phyloP scores from a whole-genome alignment of 2,888 invertebrate genomes.

The Eupeodes latifasciatus region DNA sequence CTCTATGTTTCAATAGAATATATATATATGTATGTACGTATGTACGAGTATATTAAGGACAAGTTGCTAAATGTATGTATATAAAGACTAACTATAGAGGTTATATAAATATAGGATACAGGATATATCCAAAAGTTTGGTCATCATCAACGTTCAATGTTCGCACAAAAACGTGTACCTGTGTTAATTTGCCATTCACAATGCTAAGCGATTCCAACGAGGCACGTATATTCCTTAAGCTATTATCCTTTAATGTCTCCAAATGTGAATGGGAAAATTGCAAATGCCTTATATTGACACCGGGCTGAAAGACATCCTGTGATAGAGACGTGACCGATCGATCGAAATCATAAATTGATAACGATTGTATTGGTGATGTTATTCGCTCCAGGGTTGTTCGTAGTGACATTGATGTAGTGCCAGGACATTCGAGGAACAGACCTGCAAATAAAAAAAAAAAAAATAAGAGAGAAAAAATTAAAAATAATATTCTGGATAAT shows the following conservation, averaged over 20 bases:
- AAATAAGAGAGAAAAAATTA: slow-evolving; percentile 10
- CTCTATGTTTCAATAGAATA: not conserved
- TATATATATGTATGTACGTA: not conserved
- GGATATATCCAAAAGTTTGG: not conserved
- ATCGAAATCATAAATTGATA: slow-evolving; percentile 95
- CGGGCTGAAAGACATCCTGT: slow-evolving; percentile 89
- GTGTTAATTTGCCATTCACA: slow-evolving; percentile 88
- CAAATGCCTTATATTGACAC: slow-evolving; percentile 88
- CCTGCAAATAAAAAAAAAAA: slow-evolving; percentile 85
- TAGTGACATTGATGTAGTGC: slow-evolving; percentile 90
- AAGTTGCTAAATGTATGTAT: no score
- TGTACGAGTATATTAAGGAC: not conserved
- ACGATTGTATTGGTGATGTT: slow-evolving; percentile 90
- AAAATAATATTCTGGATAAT: not conserved
- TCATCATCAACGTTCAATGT: slow-evolving; percentile 19
- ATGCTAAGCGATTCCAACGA: slow-evolving; percentile 92
- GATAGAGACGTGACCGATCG: slow-evolving; percentile 90
- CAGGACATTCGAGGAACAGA: slow-evolving; percentile 94
- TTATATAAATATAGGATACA: not conserved
- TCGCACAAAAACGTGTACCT: slow-evolving; percentile 80
- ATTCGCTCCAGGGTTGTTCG: slow-evolving; percentile 90
- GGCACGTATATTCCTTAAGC: slow-evolving; percentile 89
- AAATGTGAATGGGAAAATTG: slow-evolving; percentile 91
- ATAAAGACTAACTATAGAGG: no score
- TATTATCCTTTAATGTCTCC: slow-evolving; percentile 90